Evolutionary conservation across 30 jellyfish, hydroid and myxozoan species (phyloP).

Genomic region (Pelagia noctiluca): DNA sequence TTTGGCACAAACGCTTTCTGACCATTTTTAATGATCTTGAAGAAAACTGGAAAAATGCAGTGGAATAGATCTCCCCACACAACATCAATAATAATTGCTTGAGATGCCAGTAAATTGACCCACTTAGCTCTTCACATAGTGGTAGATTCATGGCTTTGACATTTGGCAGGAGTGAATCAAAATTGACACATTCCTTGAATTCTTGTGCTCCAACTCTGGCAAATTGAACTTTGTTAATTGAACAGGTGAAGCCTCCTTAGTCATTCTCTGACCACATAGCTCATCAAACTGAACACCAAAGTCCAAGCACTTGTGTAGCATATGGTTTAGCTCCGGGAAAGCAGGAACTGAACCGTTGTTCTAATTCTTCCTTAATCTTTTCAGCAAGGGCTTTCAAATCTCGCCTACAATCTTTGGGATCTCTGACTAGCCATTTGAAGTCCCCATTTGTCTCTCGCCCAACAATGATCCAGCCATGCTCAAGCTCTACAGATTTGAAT

Average conservation of each 20-base stretch:
- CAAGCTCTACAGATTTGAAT: conserved; percentile 11
- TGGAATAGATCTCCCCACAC: conserved; percentile 59
- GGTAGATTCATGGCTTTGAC: conserved; percentile 41
- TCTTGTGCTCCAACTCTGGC: conserved; percentile 25
- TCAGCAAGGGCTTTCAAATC: conserved; percentile 31
- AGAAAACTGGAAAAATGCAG: not conserved
- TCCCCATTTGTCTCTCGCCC: conserved; percentile 37
- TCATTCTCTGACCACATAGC: conserved; percentile 38
- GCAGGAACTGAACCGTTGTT: conserved; percentile 17
- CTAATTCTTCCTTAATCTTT: conserved; percentile 3
- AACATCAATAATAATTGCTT: conserved; percentile 12
- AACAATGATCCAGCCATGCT: conserved; percentile 19
- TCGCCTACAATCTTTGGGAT: conserved; percentile 2
- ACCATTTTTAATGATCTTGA: not conserved
- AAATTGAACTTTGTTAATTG: conserved; percentile 16
- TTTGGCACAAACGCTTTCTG: conserved; percentile 1
- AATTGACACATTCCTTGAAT: conserved; percentile 44
- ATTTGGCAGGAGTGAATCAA: conserved; percentile 44
- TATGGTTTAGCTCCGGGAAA: conserved; percentile 30
- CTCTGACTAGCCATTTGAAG: conserved; percentile 28
- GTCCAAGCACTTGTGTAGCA: conserved; percentile 40
- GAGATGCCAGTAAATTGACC: conserved; percentile 27
- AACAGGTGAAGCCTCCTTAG: conserved; percentile 8
- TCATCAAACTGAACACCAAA: conserved; percentile 29
- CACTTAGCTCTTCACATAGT: conserved; percentile 40